Evolutionary conservation across 2,888 invertebrate genomes (phyloP), one percentile per base, ranked within the genome.

Genomic region (Eledona agricola): DNA sequence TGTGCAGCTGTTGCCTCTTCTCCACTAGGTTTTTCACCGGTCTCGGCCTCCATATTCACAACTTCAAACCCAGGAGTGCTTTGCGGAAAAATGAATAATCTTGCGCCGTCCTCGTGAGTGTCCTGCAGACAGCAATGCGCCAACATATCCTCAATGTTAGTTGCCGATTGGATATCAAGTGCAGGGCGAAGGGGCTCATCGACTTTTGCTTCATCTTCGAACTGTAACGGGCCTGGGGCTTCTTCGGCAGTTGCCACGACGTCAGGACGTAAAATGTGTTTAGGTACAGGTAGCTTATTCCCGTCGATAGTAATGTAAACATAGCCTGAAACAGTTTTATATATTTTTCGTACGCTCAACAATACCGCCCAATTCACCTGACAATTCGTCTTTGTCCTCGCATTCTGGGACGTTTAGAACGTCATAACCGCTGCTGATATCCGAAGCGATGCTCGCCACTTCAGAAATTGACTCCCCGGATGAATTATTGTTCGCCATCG

Each of bases 1-100:
- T 9, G 15, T 22, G 10, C 12, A 32, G 15, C 5, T 7, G 25
- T 16, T 9, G 12, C 16, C 9, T n/a, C 22, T 9, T 10, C 12
- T 9, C 22, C 9, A 19, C 22, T 4, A 29, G 15, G n/a, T 19
- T 32, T 4, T 25, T 10, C 20, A 25, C n/a, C 5, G 9, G 1
- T 3, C 20, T 15, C 6, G 31, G 3, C 10, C 28, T 3, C 26
- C 1, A 10, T 11, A 40, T 45, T 31, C 6, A 71, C 57, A 12
- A 72, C 70, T 59, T 75, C 75, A 53, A 67, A 76, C 2, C 76
- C 76, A 1, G 74, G 73, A 49, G 65, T 63, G 37, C 63, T 61
- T 50, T 69, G 67, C 1, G 75, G 75, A 51, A 76, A 76, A n/a
- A 75, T 65, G 59, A 76, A 76, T 23, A 72, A 49, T 19, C 54